Evolutionary conservation across 30 jellyfish, hydroid and myxozoan species (phyloP).

Genomic region (Catostylus mosaicus): DNA sequence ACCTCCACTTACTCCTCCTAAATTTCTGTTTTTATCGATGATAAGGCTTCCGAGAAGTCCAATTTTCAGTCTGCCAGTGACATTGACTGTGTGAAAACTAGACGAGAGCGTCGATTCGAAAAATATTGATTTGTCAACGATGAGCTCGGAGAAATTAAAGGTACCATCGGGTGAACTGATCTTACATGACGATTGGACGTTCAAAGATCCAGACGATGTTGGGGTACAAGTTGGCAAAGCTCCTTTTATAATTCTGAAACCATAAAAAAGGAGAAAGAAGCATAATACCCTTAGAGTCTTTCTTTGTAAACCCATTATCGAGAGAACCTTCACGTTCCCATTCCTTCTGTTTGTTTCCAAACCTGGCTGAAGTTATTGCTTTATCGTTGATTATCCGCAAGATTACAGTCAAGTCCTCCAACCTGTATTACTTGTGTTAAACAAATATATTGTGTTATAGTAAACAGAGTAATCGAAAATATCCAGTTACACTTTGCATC

Average conservation of each 20-base stretch:
- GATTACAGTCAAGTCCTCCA: too few relatives aligned
- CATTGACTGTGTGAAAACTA: constrained; percentile 12
- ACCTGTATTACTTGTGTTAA: too few relatives aligned
- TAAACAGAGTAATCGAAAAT: too few relatives aligned
- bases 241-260: too few relatives aligned
- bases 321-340: neutral
- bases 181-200: constrained; percentile 13
- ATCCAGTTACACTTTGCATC: too few relatives aligned
- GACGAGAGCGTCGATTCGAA: constrained; percentile 2
- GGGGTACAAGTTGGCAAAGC: constrained; percentile 22
- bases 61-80: constrained; percentile 24
- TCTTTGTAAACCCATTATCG: neutral
- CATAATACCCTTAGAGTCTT: neutral
- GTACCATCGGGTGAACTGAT: neutral
- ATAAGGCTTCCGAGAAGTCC: constrained; percentile 38
- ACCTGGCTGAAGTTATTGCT: too few relatives aligned
- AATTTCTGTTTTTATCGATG: neutral
- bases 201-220: neutral
- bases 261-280: too few relatives aligned
- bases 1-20: constrained; percentile 10
- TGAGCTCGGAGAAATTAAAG: constrained; percentile 11
- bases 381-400: too few relatives aligned
- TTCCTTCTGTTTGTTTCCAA: too few relatives aligned
- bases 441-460: too few relatives aligned
- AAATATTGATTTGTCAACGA: neutral